Evolutionary conservation across 2,113 vertebrate genomes (phyloP).

Genomic region (Galemys pyrenaicus): DNA sequence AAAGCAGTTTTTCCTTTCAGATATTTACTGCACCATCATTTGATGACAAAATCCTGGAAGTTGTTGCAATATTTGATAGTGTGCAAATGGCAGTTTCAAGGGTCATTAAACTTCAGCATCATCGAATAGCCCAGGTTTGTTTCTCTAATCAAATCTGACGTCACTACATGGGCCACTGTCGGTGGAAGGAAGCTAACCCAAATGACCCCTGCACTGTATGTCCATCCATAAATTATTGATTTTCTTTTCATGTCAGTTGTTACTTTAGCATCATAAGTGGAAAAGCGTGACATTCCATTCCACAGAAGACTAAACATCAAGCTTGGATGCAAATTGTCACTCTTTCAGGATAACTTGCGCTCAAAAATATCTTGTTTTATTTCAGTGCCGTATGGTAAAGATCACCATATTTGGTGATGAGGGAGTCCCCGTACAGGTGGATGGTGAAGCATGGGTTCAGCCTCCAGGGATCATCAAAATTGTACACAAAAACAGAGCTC

Average conservation of each 20-base stretch:
- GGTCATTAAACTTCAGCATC: constrained; percentile 98
- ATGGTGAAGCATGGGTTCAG: constrained; percentile 98
- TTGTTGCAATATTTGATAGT: constrained; percentile 98
- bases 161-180: neutral
- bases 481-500: constrained; percentile 97
- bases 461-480: constrained; percentile 98
- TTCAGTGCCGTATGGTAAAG: constrained; percentile 96
- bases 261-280: constrained; percentile 34
- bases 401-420: constrained; percentile 99
- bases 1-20: constrained; percentile 81
- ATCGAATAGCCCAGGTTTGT: constrained; percentile 96
- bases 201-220: neutral
- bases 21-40: constrained; percentile 98
- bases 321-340: constrained; percentile 34
- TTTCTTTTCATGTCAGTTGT: constrained; percentile 10
- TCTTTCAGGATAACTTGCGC: constrained; percentile 37
- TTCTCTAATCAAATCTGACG: neutral
- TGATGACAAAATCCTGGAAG: constrained; percentile 98
- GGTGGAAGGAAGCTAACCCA: neutral
- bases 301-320: constrained; percentile 15
- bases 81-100: constrained; percentile 99
- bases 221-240: constrained; percentile 16
- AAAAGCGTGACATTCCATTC: constrained; percentile 47
- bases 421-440: constrained; percentile 97
- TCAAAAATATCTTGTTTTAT: constrained; percentile 66